phyloP scores from a whole-genome alignment of 2,113 vertebrate genomes.

The Albula goreensis region DNA sequence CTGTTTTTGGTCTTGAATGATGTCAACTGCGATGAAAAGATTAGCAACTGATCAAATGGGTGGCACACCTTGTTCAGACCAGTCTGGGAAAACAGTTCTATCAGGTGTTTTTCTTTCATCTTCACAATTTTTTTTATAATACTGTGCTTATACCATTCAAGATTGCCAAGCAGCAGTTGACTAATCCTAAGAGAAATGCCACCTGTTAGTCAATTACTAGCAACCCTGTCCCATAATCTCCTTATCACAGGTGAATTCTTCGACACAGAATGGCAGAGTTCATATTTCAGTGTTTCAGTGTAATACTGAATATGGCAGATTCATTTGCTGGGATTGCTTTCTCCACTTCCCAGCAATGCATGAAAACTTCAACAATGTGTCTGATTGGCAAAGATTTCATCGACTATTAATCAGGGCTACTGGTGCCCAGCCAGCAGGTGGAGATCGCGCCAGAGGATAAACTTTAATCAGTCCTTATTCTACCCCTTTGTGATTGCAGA shows the following conservation, averaged over 20 bases:
- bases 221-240: neutral
- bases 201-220: neutral
- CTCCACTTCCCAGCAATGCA: neutral
- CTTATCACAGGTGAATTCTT: neutral
- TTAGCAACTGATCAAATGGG: neutral
- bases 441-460: too few relatives aligned
- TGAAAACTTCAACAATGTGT: neutral
- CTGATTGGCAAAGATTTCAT: too few relatives aligned
- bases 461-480: too few relatives aligned
- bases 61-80: neutral
- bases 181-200: neutral
- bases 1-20: too few relatives aligned
- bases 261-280: neutral
- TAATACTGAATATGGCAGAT: neutral
- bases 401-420: too few relatives aligned
- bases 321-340: neutral
- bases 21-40: too few relatives aligned
- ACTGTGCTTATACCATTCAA: neutral
- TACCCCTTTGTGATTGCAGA: too few relatives aligned
- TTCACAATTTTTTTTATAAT: neutral
- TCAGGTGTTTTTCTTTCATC: neutral
- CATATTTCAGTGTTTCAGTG: neutral
- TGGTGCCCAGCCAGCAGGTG: too few relatives aligned
- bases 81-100: neutral
- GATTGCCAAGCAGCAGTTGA: neutral